Base-by-base conservation (phyloP, 2,888 invertebrate species). In the Trachelus troglodyta region DNA sequence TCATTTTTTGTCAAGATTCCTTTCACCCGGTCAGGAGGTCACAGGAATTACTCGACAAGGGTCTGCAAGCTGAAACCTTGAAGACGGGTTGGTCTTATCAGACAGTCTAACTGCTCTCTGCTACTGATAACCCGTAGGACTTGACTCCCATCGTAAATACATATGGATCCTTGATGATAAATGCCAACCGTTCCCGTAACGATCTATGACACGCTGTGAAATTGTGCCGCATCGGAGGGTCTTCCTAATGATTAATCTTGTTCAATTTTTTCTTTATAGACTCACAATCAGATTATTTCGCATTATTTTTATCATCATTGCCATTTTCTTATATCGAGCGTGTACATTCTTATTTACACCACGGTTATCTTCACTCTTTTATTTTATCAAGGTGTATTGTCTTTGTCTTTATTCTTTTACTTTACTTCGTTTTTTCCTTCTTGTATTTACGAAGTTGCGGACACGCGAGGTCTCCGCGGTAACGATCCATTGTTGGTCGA, bases 401-500 rank as follows among this genome's bases (percentile, higher is more conserved):
- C 71, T 71, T 71, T 12, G 15, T 23, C 56, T 77, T 69, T 75
- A 31, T 78, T 81, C 85, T 82, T 77, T 83, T 82, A 80, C 79
- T 71, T 71, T 56, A 23, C 69, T 31, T 71, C 69, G 77, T 35
- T 68, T 37, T 40, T 74, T 30, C 31, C 77, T 34, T 34, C 37
- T 40, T 71, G 3, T 34, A 11, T 34, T 31, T 34, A 15, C 71
- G 71, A 34, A 71, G 33, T 1, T 34, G 15, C 31, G 71, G 71
- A 71, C 34, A 33, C 76, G 73, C 69, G 30, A 37, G n/a, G 35
- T 75, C 12, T 56, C 30, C n/a, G 40, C 69, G 11, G 23, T 33
- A 68, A 56, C 37, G 37, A 35, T 34, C n/a, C 34, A 34, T 34
- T 37, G 74, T 74, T 34, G 23, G 37, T 34, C 71, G 71, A 31